These are phyloP conservation scores for Adelosebastes latens DNA, from an alignment of 2,797 vertebrate genomes.

Conservation along the genomic window DNA sequence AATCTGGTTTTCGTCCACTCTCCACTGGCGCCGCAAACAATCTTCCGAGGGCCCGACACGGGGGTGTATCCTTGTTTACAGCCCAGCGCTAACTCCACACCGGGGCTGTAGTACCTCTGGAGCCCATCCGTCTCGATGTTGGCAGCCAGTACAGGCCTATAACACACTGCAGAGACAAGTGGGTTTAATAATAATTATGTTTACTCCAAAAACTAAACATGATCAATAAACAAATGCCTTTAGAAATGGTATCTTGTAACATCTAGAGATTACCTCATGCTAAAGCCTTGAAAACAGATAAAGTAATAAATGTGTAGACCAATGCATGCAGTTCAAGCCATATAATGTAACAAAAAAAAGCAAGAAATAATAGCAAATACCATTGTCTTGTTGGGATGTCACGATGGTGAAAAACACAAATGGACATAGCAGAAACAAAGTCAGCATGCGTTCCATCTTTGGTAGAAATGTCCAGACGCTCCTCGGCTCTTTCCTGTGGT, in stretches of 20 bases:
- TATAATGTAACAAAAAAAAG: background rate
- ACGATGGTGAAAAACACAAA: slow-evolving; percentile 16
- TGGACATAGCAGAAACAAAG: slow-evolving; percentile 44
- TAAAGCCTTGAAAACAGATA: background rate
- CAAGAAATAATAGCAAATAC: slow-evolving; percentile 33
- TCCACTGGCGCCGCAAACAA: slow-evolving; percentile 76
- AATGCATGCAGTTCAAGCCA: background rate
- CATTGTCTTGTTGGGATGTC: slow-evolving; percentile 32
- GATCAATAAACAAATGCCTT: background rate
- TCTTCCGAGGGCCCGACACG: slow-evolving; percentile 65
- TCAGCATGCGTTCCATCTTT: slow-evolving; percentile 41
- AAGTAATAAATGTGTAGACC: background rate
- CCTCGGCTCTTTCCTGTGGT: background rate
- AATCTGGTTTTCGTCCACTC: slow-evolving; percentile 82
- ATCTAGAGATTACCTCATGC: background rate
- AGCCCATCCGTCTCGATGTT: slow-evolving; percentile 60
- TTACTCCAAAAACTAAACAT: background rate
- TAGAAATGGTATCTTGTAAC: background rate
- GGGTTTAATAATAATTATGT: background rate
- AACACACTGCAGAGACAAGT: slow-evolving; percentile 73
- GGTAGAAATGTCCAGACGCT: background rate
- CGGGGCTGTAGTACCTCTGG: slow-evolving; percentile 77
- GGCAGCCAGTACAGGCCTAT: slow-evolving; percentile 69
- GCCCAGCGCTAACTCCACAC: slow-evolving; percentile 70
- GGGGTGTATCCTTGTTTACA: slow-evolving; percentile 81